These are phyloP conservation scores for Polyommatus icarus DNA, from an alignment of 2,888 invertebrate species.

Conservation along the genomic window DNA sequence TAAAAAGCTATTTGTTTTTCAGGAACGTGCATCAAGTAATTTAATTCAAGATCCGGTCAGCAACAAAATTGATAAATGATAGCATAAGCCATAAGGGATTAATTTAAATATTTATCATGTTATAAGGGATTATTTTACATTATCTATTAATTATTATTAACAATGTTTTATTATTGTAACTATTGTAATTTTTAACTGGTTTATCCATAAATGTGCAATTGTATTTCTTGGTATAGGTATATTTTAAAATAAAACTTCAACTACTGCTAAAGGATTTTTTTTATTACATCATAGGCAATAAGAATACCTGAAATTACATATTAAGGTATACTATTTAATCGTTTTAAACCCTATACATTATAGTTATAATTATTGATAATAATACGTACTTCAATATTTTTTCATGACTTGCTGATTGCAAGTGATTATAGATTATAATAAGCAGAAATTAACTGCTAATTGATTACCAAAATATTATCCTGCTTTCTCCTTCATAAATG, in stretches of 20 bases:
- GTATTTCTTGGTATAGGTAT: neutral
- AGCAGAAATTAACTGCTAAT: neutral
- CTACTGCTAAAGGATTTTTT: neutral
- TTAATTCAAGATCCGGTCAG: neutral
- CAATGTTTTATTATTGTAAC: too few relatives aligned
- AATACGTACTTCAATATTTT: neutral
- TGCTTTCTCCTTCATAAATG: neutral
- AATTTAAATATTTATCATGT: constrained; percentile 26
- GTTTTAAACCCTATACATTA: neutral
- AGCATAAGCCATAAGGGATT: constrained; percentile 1
- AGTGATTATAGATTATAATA: neutral
- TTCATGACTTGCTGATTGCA: constrained; percentile 3
- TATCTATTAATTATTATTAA: neutral
- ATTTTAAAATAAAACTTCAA: neutral
- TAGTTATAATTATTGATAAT: neutral
- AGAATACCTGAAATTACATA: neutral
- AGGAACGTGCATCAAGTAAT: constrained; percentile 54
- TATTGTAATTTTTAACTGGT: too few relatives aligned
- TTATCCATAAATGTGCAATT: neutral
- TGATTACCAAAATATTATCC: neutral
- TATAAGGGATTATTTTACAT: neutral
- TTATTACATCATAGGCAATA: neutral
- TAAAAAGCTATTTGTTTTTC: constrained; percentile 42
- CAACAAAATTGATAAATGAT: neutral
- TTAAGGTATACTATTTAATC: neutral